Evolutionary conservation across 2,113 vertebrate species (phyloP).

Genomic region (Murina feae): DNA sequence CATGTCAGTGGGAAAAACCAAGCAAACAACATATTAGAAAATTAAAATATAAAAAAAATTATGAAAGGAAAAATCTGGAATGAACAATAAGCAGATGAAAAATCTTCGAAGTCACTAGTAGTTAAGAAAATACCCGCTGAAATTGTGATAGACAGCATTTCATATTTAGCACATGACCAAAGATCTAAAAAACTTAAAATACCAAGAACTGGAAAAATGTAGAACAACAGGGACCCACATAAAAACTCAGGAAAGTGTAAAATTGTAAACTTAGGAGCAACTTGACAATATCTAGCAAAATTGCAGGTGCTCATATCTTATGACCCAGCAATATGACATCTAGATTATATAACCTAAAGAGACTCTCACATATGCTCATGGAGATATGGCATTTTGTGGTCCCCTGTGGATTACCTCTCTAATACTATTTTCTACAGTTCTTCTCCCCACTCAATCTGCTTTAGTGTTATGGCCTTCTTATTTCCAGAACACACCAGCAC

Average conservation of each 20-base stretch:
- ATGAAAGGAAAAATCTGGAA: neutral
- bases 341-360: neutral
- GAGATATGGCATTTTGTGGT: rapidly evolving
- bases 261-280: neutral
- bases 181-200: neutral
- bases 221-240: neutral
- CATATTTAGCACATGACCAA: neutral
- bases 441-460: neutral
- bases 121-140: neutral
- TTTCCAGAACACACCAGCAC: neutral
- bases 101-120: neutral
- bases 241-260: neutral
- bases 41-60: neutral
- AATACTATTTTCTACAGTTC: neutral
- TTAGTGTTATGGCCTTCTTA: neutral
- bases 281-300: neutral
- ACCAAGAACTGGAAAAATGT: neutral
- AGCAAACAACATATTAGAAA: neutral
- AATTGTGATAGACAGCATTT: neutral
- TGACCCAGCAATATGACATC: neutral
- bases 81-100: neutral
- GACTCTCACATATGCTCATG: neutral
- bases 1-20: neutral
- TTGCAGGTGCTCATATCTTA: neutral
- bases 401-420: neutral